Base-by-base conservation (phyloP, 2,797 vertebrate species). In the Okamejei kenojei region DNA sequence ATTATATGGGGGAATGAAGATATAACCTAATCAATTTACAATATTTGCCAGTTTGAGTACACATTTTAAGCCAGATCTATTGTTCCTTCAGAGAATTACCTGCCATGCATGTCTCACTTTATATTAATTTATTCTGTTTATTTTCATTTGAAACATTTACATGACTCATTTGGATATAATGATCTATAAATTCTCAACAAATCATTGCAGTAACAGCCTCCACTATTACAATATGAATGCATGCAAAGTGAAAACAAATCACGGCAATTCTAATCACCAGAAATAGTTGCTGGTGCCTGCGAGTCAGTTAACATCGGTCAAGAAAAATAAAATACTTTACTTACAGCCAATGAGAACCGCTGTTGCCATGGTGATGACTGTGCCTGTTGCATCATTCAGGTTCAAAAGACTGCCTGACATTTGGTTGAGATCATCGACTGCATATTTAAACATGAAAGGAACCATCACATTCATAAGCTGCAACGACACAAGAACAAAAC, bases 391-490 rank as follows among this genome's bases (percentile, higher is more conserved):
- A 94, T 98, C 97, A 94, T 95, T 96, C 94, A 99, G 97, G 97
- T 98, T 98, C 95, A 99, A 97, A 96, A 98, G 96, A 94, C 98
- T 97, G 96, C 98, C 99, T 94, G 98, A 99, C 95, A 99, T 96
- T 97, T 99, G 97, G 97, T 99, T 99, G 95, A 99, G 98, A 96
- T 94, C 96, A 95, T 99, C 98, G 95, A 99, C 98, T 94, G 97
- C 98, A 95, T 98, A 99, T 96, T 99, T 99, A 97, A 99, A 99
- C 98, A 99, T 99, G 98, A 99, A 99, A 94, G 99, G 99, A 96
- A 99, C 98, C 95, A 95, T 93, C 94, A 99, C 98, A 94, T 99
- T 99, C 97, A 98, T 99, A 94, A 97, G 95, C 98, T 99, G 95
- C 94, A 97, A 96, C 95, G 65, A 94, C 2, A 94, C 95, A 94